These are phyloP conservation scores for Trididemnum clinides DNA, from an alignment of 23 tunicate species.

Conservation along the genomic window DNA sequence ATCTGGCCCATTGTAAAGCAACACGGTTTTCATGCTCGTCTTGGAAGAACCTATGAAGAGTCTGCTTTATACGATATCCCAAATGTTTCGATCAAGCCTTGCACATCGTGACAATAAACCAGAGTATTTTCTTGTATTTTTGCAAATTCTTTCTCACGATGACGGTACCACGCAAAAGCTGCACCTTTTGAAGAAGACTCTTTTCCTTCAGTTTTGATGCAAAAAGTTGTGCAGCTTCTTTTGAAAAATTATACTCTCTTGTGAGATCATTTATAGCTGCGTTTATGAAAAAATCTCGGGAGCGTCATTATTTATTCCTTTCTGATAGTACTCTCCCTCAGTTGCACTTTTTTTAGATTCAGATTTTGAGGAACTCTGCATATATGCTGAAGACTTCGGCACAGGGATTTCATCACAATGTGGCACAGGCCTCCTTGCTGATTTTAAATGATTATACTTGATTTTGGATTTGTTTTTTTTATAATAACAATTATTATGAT, in stretches of 20 bases:
- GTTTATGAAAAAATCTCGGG: conserved; percentile 18
- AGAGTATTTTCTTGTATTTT: neutral
- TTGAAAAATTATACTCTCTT: conserved; percentile 8
- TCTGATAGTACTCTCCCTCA: conserved; percentile 16
- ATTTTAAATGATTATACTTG: conserved; percentile 10
- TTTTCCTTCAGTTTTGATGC: conserved; percentile 27
- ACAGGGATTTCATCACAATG: conserved; percentile 22
- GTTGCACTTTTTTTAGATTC: conserved; percentile 22
- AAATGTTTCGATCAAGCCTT: conserved; percentile 33
- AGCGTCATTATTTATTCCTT: conserved; percentile 2
- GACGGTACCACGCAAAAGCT: conserved; percentile 10
- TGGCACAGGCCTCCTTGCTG: conserved; percentile 25
- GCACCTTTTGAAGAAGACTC: conserved; percentile 21
- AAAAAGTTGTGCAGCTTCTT: conserved; percentile 22
- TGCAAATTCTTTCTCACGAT: neutral
- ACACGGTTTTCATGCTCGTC: conserved; percentile 39
- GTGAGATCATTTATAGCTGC: conserved; percentile 19
- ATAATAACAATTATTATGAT: conserved; percentile 16
- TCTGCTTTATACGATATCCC: neutral
- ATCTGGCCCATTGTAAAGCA: conserved; percentile 1
- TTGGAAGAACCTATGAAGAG: conserved; percentile 30
- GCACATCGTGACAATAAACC: neutral
- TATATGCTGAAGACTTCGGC: conserved; percentile 13
- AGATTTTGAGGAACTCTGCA: conserved; percentile 10
- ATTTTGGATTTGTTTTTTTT: conserved; percentile 6